Evolutionary conservation across 2,888 invertebrate species (phyloP).

Genomic region (Marasmarcha lunaedactyla): DNA sequence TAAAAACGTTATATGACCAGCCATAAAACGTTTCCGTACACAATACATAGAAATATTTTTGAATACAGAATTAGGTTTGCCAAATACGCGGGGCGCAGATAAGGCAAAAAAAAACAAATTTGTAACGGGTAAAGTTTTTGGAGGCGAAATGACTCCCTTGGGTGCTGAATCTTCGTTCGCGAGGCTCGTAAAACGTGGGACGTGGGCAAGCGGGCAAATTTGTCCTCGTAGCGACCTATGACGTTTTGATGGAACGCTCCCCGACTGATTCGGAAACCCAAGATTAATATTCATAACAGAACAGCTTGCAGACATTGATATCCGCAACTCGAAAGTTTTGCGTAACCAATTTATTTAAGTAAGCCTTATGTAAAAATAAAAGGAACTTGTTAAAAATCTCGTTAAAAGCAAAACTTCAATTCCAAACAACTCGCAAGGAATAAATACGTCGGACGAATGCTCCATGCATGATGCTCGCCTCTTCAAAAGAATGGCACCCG

Average conservation of each 20-base stretch:
- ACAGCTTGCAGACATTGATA: constrained; percentile 32
- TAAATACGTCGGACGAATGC: constrained; percentile 30
- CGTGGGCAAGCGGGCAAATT: constrained; percentile 69
- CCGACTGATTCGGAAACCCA: constrained; percentile 59
- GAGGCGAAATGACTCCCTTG: constrained; percentile 68
- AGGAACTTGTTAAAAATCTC: constrained; percentile 25
- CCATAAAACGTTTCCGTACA: constrained; percentile 66
- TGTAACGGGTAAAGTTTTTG: constrained; percentile 71
- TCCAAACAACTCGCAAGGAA: constrained; percentile 26
- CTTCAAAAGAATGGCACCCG: constrained; percentile 69
- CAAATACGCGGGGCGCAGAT: constrained; percentile 68
- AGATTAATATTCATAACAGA: constrained; percentile 67
- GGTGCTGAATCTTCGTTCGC: constrained; percentile 70
- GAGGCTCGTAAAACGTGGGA: constrained; percentile 67
- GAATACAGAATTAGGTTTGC: constrained; percentile 71
- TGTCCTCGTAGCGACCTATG: constrained; percentile 68
- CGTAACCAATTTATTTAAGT: not conserved
- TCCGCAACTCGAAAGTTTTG: constrained; percentile 29
- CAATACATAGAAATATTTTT: constrained; percentile 71
- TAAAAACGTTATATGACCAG: constrained; percentile 68
- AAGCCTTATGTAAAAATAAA: constrained; percentile 9
- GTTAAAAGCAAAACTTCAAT: constrained; percentile 32
- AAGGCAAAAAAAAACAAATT: constrained; percentile 70
- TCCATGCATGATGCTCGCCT: constrained; percentile 55
- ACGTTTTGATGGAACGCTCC: constrained; percentile 68